phyloP scores from a whole-genome alignment of 2,113 vertebrate species.

The Hydropotes inermis region DNA sequence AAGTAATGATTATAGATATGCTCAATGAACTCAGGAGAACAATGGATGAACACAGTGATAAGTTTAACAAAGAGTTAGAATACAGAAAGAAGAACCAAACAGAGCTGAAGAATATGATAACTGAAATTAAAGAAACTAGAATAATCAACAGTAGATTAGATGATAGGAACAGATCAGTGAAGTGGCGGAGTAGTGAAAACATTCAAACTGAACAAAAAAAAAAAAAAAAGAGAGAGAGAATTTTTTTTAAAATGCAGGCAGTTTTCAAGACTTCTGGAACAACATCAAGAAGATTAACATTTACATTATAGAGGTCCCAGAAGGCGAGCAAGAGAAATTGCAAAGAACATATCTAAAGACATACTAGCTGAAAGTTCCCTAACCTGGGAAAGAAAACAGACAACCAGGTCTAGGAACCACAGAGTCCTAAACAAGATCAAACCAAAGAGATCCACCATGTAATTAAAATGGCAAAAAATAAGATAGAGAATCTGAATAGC shows the following conservation, averaged over 20 bases:
- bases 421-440: neutral
- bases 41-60: neutral
- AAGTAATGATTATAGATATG: neutral
- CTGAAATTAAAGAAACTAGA: neutral
- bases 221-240: too few relatives aligned
- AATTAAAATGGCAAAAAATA: neutral
- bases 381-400: neutral
- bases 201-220: neutral
- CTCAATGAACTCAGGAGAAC: neutral
- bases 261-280: neutral
- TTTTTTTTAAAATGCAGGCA: neutral
- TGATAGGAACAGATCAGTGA: neutral
- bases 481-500: neutral
- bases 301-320: neutral
- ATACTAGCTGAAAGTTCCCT: neutral
- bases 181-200: neutral
- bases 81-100: neutral
- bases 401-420: neutral
- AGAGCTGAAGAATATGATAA: neutral
- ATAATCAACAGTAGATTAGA: neutral
- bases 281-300: neutral
- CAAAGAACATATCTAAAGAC: neutral
- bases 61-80: neutral
- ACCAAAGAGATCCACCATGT: neutral
- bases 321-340: neutral